These are phyloP conservation scores for Pogonocichla stellata DNA, from an alignment of 2,113 vertebrate species.

Conservation along the genomic window DNA sequence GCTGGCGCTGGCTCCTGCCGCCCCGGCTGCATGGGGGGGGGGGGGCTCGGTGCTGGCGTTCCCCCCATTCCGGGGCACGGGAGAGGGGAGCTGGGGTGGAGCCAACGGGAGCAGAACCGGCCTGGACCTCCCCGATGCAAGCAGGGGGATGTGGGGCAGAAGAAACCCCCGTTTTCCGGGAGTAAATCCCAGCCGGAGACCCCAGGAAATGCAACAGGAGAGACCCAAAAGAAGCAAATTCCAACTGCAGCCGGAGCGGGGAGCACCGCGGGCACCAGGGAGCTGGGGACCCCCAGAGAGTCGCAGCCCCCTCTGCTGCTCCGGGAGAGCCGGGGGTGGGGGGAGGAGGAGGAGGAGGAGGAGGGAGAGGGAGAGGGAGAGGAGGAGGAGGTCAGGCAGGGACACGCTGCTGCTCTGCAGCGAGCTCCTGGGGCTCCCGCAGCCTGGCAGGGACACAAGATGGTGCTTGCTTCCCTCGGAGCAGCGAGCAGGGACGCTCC, in stretches of 20 bases:
- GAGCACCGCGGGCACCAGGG: neutral
- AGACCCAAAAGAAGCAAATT: neutral
- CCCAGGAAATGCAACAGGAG: neutral
- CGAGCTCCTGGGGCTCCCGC: slow-evolving; percentile 40
- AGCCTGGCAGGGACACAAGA: slow-evolving; percentile 57
- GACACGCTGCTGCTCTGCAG: slow-evolving; percentile 42
- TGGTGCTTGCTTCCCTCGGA: slow-evolving; percentile 21
- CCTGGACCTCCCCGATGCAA: neutral
- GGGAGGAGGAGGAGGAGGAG: neutral
- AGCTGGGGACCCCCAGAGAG: neutral
- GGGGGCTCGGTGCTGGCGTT: neutral
- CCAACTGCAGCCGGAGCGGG: fast-evolving
- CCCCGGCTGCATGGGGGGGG: neutral
- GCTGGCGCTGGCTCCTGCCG: neutral
- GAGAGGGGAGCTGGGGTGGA: neutral
- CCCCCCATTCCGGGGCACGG: fast-evolving
- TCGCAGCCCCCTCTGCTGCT: neutral
- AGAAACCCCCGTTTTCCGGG: fast-evolving
- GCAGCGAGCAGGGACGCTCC: neutral
- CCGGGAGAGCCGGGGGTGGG: neutral
- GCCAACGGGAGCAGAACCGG: neutral
- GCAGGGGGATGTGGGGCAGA: neutral
- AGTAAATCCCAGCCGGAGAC: fast-evolving
- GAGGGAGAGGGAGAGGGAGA: neutral
- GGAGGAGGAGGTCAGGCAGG: slow-evolving; percentile 48